These are phyloP conservation scores for Chrysemys picta DNA, from an alignment of 2,113 vertebrate species.

Conservation along the genomic window DNA sequence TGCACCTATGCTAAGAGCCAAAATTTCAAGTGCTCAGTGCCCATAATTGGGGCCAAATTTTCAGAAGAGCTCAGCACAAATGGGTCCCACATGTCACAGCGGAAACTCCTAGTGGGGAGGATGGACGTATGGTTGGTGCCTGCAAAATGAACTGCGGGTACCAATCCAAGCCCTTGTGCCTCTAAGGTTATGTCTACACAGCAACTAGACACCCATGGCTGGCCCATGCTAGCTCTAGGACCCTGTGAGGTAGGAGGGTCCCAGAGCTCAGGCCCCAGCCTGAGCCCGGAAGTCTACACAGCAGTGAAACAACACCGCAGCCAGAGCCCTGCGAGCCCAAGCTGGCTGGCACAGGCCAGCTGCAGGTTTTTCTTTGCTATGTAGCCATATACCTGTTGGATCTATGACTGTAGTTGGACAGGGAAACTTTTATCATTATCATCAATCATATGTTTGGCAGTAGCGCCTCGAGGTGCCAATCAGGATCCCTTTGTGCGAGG, in stretches of 20 bases:
- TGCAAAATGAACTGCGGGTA: background rate
- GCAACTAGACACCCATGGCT: background rate
- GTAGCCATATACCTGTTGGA: background rate
- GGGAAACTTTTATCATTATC: background rate
- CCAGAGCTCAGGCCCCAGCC: background rate
- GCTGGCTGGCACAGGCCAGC: too few species aligned
- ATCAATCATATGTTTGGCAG: background rate
- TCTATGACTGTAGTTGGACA: background rate
- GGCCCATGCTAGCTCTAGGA: too few species aligned
- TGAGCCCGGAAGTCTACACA: too few species aligned
- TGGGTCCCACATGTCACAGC: background rate
- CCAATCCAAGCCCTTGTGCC: background rate
- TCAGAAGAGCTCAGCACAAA: background rate
- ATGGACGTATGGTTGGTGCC: background rate
- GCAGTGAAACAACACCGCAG: too few species aligned
- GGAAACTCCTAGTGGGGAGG: background rate
- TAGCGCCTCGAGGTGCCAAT: background rate
- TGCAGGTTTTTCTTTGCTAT: background rate
- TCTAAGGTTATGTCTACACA: background rate
- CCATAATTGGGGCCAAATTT: background rate
- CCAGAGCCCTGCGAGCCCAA: too few species aligned
- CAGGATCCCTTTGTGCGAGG: background rate
- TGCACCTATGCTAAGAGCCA: background rate
- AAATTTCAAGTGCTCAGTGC: background rate
- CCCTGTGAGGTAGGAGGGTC: background rate